These are phyloP conservation scores for Mandrillus leucophaeus DNA, from an alignment of 2,113 vertebrate genomes.

Conservation along the genomic window DNA sequence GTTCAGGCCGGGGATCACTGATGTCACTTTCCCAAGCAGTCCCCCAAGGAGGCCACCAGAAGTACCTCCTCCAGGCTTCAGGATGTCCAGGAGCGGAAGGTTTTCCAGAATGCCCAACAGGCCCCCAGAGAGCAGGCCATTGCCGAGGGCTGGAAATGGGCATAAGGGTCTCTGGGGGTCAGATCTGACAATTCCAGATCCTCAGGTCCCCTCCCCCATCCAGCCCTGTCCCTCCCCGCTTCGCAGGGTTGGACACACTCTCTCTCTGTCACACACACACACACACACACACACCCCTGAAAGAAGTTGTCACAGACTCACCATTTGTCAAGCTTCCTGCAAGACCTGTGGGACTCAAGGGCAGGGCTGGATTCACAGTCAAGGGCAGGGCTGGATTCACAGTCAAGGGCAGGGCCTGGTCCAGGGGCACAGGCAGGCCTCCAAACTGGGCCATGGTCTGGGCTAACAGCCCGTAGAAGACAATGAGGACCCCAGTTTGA, in stretches of 20 bases:
- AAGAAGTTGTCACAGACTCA: slow-evolving; percentile 20
- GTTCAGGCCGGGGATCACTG: background rate
- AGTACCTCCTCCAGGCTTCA: background rate
- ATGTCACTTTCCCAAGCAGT: background rate
- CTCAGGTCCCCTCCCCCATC: background rate
- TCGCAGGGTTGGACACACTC: background rate
- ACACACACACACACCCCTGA: background rate
- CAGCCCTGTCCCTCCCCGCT: background rate
- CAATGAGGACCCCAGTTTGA: background rate
- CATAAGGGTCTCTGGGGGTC: background rate
- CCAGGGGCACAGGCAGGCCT: background rate
- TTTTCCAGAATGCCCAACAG: slow-evolving; percentile 11
- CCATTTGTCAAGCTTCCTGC: slow-evolving; percentile 24
- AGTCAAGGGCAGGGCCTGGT: accelerated
- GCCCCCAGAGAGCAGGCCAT: slow-evolving; percentile 38
- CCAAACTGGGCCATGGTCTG: slow-evolving; percentile 7
- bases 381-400: background rate
- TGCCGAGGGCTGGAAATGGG: slow-evolving; percentile 48
- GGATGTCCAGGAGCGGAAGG: slow-evolving; percentile 2
- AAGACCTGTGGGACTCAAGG: background rate
- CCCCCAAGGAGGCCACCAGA: background rate
- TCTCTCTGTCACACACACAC: too few species aligned
- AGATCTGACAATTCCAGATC: background rate
- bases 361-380: background rate
- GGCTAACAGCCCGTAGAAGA: slow-evolving; percentile 70